A percentile compares a stretch with the other conserved stretches of the same genome.
These are phyloP conservation scores for Nothura maculosa DNA, from an alignment of 2,797 vertebrate genomes.

Conservation along the genomic window DNA sequence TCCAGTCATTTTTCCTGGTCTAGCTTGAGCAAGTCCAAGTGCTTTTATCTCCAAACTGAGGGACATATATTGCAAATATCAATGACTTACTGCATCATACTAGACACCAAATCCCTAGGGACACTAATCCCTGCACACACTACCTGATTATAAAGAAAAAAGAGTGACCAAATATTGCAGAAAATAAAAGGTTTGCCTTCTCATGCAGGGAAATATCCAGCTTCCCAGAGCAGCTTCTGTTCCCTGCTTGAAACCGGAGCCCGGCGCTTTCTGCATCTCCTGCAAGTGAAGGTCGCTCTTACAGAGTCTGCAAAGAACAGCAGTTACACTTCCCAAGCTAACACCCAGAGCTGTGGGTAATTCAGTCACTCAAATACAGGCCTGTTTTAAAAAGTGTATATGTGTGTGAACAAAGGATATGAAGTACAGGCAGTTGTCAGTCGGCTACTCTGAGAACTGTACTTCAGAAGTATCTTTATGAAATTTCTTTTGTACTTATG, in stretches of 20 bases:
- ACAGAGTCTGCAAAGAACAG: background rate
- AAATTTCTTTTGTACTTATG: constrained; percentile 39
- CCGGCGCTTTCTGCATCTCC: background rate
- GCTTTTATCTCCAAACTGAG: background rate
- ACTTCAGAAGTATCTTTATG: constrained; percentile 1
- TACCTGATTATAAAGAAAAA: background rate
- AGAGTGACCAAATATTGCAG: background rate
- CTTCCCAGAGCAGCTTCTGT: background rate
- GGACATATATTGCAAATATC: background rate
- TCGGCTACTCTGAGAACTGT: background rate
- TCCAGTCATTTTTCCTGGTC: background rate
- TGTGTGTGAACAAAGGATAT: background rate
- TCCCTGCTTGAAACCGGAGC: background rate
- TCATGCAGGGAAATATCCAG: background rate
- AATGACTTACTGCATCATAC: background rate
- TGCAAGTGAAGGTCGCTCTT: background rate
- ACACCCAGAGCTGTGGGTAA: background rate
- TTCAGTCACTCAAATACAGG: background rate
- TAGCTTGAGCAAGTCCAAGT: background rate
- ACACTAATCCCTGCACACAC: background rate
- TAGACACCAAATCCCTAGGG: background rate
- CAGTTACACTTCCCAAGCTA: background rate
- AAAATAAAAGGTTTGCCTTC: background rate
- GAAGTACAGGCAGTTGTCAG: background rate
- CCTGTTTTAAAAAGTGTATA: background rate